Evolutionary conservation across 2,888 invertebrate species (phyloP), one percentile per base, ranked within the genome.

Genomic region (Microctonus brassicae): DNA sequence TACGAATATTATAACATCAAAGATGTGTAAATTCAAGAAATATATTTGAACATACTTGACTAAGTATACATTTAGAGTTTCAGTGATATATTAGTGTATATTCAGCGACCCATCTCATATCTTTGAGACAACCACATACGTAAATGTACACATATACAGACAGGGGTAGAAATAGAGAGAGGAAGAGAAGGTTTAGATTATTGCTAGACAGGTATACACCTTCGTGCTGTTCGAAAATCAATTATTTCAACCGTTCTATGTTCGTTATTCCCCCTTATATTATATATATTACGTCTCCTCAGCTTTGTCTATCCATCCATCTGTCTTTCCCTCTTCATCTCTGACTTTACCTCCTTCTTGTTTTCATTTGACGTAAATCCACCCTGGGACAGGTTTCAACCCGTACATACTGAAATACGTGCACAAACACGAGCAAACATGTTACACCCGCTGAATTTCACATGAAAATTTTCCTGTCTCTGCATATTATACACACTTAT

Each of bases 141-240:
- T n/a, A n/a, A n/a, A n/a, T n/a, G n/a, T n/a, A n/a, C n/a, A n/a
- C n/a, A n/a, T n/a, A n/a, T n/a, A n/a, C n/a, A n/a, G n/a, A n/a
- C n/a, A n/a, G n/a, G n/a, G n/a, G n/a, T n/a, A n/a, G n/a, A n/a
- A n/a, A n/a, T n/a, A n/a, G 36, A 36, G 10, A 36, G 36, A 36
- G 36, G 10, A 10, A 36, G 20, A 17, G n/a, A 66, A 57, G n/a
- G n/a, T n/a, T 57, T 36, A 24, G 53, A 47, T 69, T 61, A 69
- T 62, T 53, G 53, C 69, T 62, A 62, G 53, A 47, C 20, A 22
- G 26, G 11, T 52, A 36, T 36, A 52, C 22, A 61, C 61, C 52
- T 61, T 60, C 61, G 68, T 62, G 69, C 53, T 36, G 26, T 69
- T 69, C 55, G 69, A 69, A 62, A 69, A 69, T 69, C 69, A 69